Conservation (phyloP, 1,140 invertebrate genomes). For the Pogonomyrmex californicus region DNA sequence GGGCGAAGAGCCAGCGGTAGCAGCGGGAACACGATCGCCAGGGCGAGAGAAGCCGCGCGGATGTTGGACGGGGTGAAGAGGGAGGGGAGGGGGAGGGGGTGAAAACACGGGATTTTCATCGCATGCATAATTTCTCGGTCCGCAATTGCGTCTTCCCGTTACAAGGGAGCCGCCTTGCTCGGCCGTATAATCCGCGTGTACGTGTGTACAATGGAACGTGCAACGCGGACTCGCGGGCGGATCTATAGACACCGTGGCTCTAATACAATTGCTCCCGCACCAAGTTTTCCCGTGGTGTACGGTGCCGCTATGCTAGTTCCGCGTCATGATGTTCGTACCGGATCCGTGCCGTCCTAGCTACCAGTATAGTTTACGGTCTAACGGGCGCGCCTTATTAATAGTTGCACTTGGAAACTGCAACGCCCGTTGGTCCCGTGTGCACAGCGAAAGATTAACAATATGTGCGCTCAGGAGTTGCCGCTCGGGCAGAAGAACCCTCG, state of each 20-base stretch:
- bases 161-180: conserved; percentile 36
- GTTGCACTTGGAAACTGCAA: conserved; percentile 71
- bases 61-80: neutral
- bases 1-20: conserved; percentile 9
- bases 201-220: conserved; percentile 1
- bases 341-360: conserved; percentile 51
- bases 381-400: conserved; percentile 74
- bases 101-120: conserved; percentile 64
- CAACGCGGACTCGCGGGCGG: neutral
- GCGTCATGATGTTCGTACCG: conserved; percentile 46
- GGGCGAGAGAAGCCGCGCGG: neutral
- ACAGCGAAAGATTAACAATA: conserved; percentile 66
- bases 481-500: conserved; percentile 38
- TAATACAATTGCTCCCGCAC: conserved; percentile 75
- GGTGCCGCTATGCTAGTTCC: conserved; percentile 8
- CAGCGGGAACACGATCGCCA: conserved; percentile 29
- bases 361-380: conserved; percentile 60
- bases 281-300: conserved; percentile 69
- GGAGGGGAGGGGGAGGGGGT: neutral
- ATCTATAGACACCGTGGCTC: conserved; percentile 51
- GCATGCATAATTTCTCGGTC: conserved; percentile 71
- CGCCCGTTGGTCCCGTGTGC: conserved; percentile 42
- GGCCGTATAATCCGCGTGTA: conserved; percentile 40
- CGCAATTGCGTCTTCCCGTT: conserved; percentile 60
- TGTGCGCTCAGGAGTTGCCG: conserved; percentile 32